These are phyloP conservation scores for Telmatochromis sp. DNA, from an alignment of 2,113 vertebrate species.

Conservation along the genomic window DNA sequence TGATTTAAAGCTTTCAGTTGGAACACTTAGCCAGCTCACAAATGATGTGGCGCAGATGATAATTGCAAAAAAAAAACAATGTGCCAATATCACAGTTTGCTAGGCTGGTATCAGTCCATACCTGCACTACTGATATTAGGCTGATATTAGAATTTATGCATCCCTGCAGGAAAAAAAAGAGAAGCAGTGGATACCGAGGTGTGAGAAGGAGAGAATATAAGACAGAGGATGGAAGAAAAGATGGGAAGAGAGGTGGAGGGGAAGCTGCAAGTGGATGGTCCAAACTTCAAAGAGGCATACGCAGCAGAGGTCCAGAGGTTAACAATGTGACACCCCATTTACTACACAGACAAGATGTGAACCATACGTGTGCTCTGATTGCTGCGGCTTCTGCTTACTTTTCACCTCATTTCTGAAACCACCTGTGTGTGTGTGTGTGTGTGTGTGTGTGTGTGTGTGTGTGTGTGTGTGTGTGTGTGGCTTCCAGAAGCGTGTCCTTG, in stretches of 20 bases:
- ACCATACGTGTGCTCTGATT: constrained; percentile 21
- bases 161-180: neutral
- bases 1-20: neutral
- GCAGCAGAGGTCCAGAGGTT: constrained; percentile 31
- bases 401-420: constrained; percentile 23
- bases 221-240: neutral
- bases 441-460: constrained; percentile 15
- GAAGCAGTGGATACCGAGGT: neutral
- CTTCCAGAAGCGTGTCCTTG: neutral
- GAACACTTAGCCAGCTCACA: neutral
- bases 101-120: neutral
- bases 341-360: constrained; percentile 38
- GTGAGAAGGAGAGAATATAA: neutral
- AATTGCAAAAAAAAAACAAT: neutral
- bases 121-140: neutral
- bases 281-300: constrained; percentile 41
- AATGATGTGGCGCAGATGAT: neutral
- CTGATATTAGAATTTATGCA: neutral
- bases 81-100: neutral
- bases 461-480: constrained; percentile 21
- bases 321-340: constrained; percentile 56
- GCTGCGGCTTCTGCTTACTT: constrained; percentile 20
- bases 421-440: neutral
- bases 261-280: constrained; percentile 44
- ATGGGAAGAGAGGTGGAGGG: neutral